These are phyloP conservation scores for Cheilosia impressa DNA, from an alignment of 2,888 invertebrate genomes.

Conservation along the genomic window DNA sequence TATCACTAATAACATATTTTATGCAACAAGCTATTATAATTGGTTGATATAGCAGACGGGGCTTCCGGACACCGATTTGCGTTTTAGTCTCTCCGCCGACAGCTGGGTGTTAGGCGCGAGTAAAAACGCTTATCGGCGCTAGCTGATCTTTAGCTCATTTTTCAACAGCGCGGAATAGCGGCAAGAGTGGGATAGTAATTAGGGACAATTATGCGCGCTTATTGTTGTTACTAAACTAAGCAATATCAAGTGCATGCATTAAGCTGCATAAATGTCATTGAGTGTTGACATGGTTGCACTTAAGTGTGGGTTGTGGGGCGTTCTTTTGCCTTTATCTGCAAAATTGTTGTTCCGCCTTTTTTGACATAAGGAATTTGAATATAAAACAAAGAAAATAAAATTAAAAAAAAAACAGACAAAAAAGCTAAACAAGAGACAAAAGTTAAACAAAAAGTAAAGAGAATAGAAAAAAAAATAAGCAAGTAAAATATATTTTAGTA, in stretches of 20 bases:
- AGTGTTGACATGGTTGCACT: constrained; percentile 2
- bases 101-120: constrained; percentile 1
- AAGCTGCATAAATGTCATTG: background rate
- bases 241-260: too few species aligned
- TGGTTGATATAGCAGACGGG: background rate
- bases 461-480: too few species aligned
- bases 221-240: background rate
- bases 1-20: constrained; percentile 23
- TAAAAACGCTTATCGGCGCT: constrained; percentile 17
- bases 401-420: too few species aligned
- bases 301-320: too few species aligned
- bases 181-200: constrained; percentile 18
- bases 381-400: too few species aligned
- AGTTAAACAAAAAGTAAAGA: too few species aligned
- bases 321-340: too few species aligned
- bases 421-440: too few species aligned
- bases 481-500: too few species aligned
- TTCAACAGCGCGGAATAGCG: constrained; percentile 5
- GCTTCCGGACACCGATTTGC: constrained; percentile 18
- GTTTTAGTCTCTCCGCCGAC: background rate
- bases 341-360: too few species aligned
- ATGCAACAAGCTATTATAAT: constrained; percentile 11
- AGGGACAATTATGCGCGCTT: constrained; percentile 27
- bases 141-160: constrained; percentile 8
- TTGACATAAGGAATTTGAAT: too few species aligned